A percentile compares a stretch with the other conserved stretches of the same genome.
phyloP scores from a whole-genome alignment of 1,140 invertebrate species.

The Cyclargus thomasi region DNA sequence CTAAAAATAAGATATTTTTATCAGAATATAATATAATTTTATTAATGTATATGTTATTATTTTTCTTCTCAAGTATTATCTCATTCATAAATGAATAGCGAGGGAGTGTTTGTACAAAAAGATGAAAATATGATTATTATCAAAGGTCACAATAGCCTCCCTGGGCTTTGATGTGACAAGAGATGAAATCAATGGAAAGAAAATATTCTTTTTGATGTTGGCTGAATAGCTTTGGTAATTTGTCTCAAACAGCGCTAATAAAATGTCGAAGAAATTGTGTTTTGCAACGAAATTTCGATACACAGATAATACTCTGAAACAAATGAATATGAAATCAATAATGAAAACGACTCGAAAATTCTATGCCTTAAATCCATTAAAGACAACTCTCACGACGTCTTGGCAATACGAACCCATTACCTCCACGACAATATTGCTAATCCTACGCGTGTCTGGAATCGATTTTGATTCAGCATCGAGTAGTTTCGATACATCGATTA shows the following conservation, averaged over 20 bases:
- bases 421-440: conserved; percentile 2
- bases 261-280: not conserved
- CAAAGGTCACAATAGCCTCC: conserved; percentile 49
- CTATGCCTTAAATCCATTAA: not conserved
- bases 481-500: conserved; percentile 51
- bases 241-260: not conserved
- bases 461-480: conserved; percentile 50
- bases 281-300: not conserved
- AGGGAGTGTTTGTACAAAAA: conserved; percentile 40
- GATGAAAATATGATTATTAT: conserved; percentile 55
- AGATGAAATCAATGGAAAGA: conserved; percentile 53
- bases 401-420: not conserved
- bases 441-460: conserved; percentile 26
- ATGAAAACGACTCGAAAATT: not conserved
- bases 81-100: not conserved
- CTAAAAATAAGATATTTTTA: no score
- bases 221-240: conserved; percentile 15
- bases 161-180: conserved; percentile 62
- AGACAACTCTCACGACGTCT: not conserved
- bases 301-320: not conserved
- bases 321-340: not conserved
- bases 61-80: not conserved
- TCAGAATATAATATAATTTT: not conserved
- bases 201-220: conserved; percentile 54
- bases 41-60: not conserved